These are phyloP conservation scores for Epizoanthus rinbou DNA, from an alignment of 92 coral and sea anemone genomes.

Conservation along the genomic window DNA sequence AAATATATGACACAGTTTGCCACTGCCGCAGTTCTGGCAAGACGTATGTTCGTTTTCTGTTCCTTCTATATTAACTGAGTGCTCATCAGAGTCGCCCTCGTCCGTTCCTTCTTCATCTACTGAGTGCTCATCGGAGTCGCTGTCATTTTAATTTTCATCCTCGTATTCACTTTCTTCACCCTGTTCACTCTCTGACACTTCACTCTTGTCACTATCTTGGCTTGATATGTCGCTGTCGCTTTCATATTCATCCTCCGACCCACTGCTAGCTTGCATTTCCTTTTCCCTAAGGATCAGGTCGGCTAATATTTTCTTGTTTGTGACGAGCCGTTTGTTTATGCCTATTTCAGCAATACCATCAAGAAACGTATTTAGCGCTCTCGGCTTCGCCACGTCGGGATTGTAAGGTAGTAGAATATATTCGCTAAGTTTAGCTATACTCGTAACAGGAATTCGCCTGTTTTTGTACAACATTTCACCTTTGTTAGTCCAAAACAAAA, in stretches of 20 bases:
- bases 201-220: neutral
- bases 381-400: conserved; percentile 38
- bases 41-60: too few species aligned
- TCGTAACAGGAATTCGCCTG: conserved; percentile 48
- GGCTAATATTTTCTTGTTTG: neutral
- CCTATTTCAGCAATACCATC: conserved; percentile 14
- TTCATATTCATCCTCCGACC: neutral
- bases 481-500: conserved; percentile 49
- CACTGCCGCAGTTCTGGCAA: too few species aligned
- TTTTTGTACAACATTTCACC: conserved; percentile 44
- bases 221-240: neutral
- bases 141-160: too few species aligned
- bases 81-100: too few species aligned
- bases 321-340: neutral
- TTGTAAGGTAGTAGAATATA: conserved; percentile 47
- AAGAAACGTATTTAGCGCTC: conserved; percentile 48
- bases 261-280: neutral
- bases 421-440: conserved; percentile 44
- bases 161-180: too few species aligned
- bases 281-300: neutral
- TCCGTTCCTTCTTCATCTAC: too few species aligned
- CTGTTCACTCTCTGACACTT: too few species aligned
- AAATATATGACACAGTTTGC: neutral
- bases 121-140: too few species aligned
- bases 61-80: too few species aligned